phyloP scores from a whole-genome alignment of 2,113 vertebrate species.

The Limanda limanda region DNA sequence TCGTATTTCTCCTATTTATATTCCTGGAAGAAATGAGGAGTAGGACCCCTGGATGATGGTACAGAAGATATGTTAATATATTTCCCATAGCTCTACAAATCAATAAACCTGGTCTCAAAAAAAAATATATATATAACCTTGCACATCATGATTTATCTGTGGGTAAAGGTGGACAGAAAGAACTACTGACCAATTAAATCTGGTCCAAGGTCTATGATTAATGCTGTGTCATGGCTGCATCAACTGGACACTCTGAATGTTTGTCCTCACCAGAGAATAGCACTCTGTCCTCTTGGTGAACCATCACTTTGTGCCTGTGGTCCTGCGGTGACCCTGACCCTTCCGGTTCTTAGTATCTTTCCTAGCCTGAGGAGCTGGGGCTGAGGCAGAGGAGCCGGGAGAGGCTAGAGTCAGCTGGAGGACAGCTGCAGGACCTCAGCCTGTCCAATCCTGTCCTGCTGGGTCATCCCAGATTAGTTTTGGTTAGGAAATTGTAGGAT shows the following conservation, averaged over 20 bases:
- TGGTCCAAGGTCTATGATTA: conserved; percentile 21
- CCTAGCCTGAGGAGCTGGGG: conserved; percentile 35
- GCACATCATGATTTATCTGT: background rate
- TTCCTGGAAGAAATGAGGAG: background rate
- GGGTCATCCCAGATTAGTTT: conserved; percentile 56
- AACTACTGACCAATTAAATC: conserved; percentile 10
- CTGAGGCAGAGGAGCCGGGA: conserved; percentile 29
- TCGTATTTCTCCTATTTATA: background rate
- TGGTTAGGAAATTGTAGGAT: background rate
- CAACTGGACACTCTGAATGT: conserved; percentile 11
- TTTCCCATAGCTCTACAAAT: background rate
- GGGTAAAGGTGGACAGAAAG: conserved; percentile 4
- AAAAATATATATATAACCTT: background rate
- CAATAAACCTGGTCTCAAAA: background rate
- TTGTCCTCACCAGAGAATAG: conserved; percentile 16
- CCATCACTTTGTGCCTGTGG: conserved; percentile 40
- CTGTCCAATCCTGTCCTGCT: conserved; percentile 30
- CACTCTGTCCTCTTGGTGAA: conserved; percentile 56
- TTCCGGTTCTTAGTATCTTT: conserved; percentile 14
- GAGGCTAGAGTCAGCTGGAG: conserved; percentile 53
- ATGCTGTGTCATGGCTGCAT: background rate
- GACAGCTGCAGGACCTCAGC: conserved; percentile 49
- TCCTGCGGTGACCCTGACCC: conserved; percentile 30
- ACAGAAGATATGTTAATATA: background rate
- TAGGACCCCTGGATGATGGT: background rate